Evolutionary conservation across 2,888 invertebrate genomes (phyloP).

Genomic region (Lottia gigantea): DNA sequence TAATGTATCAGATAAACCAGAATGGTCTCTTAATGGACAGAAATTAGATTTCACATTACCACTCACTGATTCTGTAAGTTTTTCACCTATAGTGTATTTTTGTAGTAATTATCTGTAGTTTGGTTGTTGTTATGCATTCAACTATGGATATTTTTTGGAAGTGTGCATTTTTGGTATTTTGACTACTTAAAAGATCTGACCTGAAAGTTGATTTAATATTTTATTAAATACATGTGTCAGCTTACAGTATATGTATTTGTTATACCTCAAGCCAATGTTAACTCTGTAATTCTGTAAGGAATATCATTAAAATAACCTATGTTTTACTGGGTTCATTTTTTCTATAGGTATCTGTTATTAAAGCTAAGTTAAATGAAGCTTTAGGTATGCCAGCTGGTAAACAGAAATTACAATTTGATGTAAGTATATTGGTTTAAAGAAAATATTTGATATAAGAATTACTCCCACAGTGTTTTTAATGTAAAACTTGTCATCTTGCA

Average conservation of each 20-base stretch:
- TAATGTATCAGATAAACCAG: slow-evolving; percentile 85
- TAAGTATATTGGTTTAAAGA: slow-evolving; percentile 43
- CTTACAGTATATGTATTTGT: no score
- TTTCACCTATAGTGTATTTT: background rate
- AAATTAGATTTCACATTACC: slow-evolving; percentile 82
- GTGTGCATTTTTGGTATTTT: background rate
- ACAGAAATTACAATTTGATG: slow-evolving; percentile 93
- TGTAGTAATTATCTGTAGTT: background rate
- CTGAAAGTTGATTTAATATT: slow-evolving; percentile 9
- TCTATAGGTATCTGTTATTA: slow-evolving; percentile 81
- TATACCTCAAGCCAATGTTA: no score
- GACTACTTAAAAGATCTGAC: background rate
- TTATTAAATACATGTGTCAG: slow-evolving; percentile 9
- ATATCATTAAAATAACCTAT: no score
- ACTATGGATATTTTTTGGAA: no score
- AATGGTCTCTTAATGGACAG: slow-evolving; percentile 96
- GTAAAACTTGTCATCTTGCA: no score
- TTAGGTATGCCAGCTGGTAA: slow-evolving; percentile 96
- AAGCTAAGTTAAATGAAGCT: slow-evolving; percentile 85
- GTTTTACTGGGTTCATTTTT: background rate
- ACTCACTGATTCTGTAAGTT: slow-evolving; percentile 76
- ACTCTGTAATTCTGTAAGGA: no score
- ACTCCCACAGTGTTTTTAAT: no score
- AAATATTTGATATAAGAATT: no score
- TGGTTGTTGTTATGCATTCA: no score